A percentile compares a stretch with the other conserved stretches of the same genome.
Conservation (phyloP, 2,113 vertebrate genomes). For the Calyptomena viridis region DNA sequence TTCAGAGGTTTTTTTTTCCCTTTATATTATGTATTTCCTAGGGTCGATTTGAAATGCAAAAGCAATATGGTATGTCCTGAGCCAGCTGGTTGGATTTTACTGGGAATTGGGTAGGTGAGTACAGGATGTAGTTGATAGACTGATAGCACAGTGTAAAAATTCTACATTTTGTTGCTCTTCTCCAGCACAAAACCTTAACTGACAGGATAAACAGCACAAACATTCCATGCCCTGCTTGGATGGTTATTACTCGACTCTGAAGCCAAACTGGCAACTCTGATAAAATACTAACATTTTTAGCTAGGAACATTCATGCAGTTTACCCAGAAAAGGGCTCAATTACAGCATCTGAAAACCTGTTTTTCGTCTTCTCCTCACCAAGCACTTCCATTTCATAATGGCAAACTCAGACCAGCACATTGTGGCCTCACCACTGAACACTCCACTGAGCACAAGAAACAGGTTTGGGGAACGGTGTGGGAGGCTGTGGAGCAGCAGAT, state of each 20-base stretch:
- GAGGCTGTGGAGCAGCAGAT: background rate
- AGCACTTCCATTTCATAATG: background rate
- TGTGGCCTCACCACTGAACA: background rate
- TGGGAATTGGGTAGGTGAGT: background rate
- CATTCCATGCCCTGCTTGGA: background rate
- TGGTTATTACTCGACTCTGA: background rate
- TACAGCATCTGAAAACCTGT: background rate
- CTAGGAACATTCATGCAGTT: background rate
- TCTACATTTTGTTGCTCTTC: background rate
- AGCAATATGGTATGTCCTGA: background rate
- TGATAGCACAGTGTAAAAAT: background rate
- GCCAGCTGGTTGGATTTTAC: background rate
- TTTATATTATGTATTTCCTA: rapidly evolving
- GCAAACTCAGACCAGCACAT: background rate
- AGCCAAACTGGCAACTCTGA: background rate
- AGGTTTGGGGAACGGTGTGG: background rate
- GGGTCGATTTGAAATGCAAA: background rate
- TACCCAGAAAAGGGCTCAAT: background rate
- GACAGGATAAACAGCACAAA: background rate
- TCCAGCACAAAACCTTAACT: background rate
- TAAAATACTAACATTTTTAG: background rate
- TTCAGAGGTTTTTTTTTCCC: background rate
- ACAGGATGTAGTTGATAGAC: background rate
- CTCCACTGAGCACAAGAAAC: background rate
- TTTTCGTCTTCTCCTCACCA: background rate